A percentile compares a stretch with the other conserved stretches of the same genome.
Conservation (phyloP, 2,797 vertebrate genomes). For the Scolopax rusticola region DNA sequence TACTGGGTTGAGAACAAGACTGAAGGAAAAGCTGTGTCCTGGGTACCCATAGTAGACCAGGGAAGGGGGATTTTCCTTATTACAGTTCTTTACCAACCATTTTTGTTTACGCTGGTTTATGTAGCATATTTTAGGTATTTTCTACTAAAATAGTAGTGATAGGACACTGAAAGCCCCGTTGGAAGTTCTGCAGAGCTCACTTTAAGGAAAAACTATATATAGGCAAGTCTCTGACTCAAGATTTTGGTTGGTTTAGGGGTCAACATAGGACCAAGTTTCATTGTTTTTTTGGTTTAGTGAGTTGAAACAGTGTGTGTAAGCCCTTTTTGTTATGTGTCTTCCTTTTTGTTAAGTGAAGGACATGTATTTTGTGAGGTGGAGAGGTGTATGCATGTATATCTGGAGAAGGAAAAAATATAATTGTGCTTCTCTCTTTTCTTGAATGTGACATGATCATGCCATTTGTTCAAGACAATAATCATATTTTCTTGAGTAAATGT, state of each 20-base stretch:
- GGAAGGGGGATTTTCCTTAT: neutral
- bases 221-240: neutral
- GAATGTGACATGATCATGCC: neutral
- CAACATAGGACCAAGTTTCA: neutral
- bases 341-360: neutral
- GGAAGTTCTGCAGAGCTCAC: neutral
- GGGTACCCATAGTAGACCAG: neutral
- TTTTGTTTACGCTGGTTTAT: neutral
- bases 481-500: neutral
- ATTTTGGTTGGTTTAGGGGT: neutral
- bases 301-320: neutral
- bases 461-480: neutral
- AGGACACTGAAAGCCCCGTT: neutral
- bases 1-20: neutral
- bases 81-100: neutral
- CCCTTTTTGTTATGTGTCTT: neutral
- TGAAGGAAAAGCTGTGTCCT: neutral
- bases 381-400: neutral
- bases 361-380: neutral
- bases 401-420: neutral
- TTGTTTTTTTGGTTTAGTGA: neutral
- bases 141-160: neutral
- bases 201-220: neutral
- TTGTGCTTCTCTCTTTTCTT: neutral
- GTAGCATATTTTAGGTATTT: neutral